Conservation (phyloP, 2,888 invertebrate species). For the Cetonia aurata region DNA sequence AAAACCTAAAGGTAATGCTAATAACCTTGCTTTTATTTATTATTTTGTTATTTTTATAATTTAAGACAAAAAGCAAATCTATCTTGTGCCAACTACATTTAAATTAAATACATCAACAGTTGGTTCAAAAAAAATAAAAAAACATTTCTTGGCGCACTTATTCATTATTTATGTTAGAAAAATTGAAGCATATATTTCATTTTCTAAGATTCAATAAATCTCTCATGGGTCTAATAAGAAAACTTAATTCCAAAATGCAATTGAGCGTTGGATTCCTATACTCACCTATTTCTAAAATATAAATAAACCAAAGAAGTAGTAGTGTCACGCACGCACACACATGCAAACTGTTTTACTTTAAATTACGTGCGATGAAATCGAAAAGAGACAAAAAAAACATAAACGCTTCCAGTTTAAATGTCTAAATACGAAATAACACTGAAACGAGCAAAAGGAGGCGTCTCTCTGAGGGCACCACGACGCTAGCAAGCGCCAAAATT, state of each 20-base stretch:
- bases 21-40: constrained; percentile 42
- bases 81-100: constrained; percentile 29
- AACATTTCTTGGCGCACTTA: too few species aligned
- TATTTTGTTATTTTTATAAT: constrained; percentile 33
- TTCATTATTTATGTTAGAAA: constrained; percentile 8
- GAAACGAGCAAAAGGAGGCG: constrained; percentile 47
- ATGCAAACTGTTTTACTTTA: constrained; percentile 24
- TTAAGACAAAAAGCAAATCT: constrained; percentile 30
- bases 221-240: background rate
- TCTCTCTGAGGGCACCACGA: constrained; percentile 50
- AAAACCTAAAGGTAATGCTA: too few species aligned
- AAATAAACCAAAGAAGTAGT: constrained; percentile 31
- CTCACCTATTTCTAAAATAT: constrained; percentile 34
- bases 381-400: constrained; percentile 23
- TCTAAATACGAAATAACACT: constrained; percentile 45
- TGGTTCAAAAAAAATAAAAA: constrained; percentile 22
- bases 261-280: constrained; percentile 16
- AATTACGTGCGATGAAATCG: constrained; percentile 21
- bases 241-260: constrained; percentile 25
- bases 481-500: constrained; percentile 55
- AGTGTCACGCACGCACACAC: constrained; percentile 29
- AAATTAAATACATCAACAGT: constrained; percentile 37
- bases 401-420: constrained; percentile 21
- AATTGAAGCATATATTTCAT: background rate
- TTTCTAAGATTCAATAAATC: background rate